Evolutionary conservation across 2,888 invertebrate genomes (phyloP), one percentile per base, ranked within the genome.

Genomic region (Drosophila antonietae): DNA sequence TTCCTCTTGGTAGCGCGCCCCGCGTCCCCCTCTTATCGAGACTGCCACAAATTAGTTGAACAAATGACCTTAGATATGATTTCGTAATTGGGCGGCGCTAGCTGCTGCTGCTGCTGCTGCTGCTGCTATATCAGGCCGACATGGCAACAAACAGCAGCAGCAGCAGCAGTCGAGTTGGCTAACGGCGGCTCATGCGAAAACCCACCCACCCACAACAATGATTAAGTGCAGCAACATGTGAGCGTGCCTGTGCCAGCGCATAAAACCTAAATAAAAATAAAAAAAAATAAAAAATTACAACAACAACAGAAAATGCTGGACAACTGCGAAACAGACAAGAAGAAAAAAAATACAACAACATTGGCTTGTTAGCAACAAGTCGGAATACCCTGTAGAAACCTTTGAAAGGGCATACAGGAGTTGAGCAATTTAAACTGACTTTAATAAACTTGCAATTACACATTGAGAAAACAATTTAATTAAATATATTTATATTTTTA

Each of bases 31-130:
- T 53, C 43, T 53, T 65, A 73, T 73, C 68, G 70, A 63, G 76
- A 51, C 69, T 72, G 59, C 69, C 74, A 72, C 84, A 88, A 91
- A 91, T 91, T 90, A 88, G 83, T 80, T 81, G 77, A 80, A 91
- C 86, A 91, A 90, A 90, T 90, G 91, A 91, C 91, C 91, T 91
- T 89, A 91, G 87, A 81, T 89, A 83, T 82, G 84, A 87, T 90
- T 89, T 84, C 83, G 90, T 80, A 90, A 90, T 85, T 83, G 83
- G 81, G 73, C 74, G 79, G 72, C 67, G 72, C 68, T 80, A 57
- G 74, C 31, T 55, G 68, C 59, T 28, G 28, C 28, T 28, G 28
- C 28, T 28, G 28, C 28, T 28, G 28, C 28, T 28, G 6, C 28
- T 28, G 28, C 28, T 28, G 28, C 28, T 28, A 28, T 28, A 14